These are phyloP conservation scores for Onthophagus sagittarius DNA, from an alignment of 2,888 invertebrate species.

Conservation along the genomic window DNA sequence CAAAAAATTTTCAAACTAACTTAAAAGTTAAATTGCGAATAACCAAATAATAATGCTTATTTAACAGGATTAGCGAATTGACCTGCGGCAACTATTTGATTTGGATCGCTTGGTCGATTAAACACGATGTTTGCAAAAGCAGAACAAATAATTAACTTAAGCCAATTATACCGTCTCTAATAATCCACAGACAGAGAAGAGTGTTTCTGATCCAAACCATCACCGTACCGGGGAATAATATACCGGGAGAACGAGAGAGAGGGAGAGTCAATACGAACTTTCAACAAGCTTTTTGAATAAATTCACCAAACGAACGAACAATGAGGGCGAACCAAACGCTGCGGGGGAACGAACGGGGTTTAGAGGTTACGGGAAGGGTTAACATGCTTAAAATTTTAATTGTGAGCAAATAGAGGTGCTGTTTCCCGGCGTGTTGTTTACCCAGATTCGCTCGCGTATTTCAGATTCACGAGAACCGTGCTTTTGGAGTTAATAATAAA, in stretches of 20 bases:
- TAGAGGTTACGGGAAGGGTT: slow-evolving; percentile 44
- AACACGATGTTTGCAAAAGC: not conserved
- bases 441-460: not conserved
- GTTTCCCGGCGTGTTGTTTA: not conserved
- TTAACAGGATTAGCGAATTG: not conserved
- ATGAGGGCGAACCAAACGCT: too few species aligned
- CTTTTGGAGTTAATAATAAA: not conserved
- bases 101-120: not conserved
- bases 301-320: not conserved
- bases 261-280: too few species aligned
- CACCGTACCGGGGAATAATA: too few species aligned
- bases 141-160: not conserved
- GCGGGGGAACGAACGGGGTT: too few species aligned
- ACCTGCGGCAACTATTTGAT: not conserved
- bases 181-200: too few species aligned
- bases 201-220: too few species aligned
- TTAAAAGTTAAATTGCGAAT: not conserved
- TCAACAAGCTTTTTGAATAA: not conserved
- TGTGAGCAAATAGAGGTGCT: slow-evolving; percentile 46
- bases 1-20: too few species aligned
- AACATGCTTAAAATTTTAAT: slow-evolving; percentile 51
- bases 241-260: too few species aligned
- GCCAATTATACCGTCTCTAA: not conserved
- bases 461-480: not conserved
- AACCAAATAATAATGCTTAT: not conserved